Evolutionary conservation across 2,888 invertebrate species (phyloP).

Genomic region (Caenorhabditis panamensis): DNA sequence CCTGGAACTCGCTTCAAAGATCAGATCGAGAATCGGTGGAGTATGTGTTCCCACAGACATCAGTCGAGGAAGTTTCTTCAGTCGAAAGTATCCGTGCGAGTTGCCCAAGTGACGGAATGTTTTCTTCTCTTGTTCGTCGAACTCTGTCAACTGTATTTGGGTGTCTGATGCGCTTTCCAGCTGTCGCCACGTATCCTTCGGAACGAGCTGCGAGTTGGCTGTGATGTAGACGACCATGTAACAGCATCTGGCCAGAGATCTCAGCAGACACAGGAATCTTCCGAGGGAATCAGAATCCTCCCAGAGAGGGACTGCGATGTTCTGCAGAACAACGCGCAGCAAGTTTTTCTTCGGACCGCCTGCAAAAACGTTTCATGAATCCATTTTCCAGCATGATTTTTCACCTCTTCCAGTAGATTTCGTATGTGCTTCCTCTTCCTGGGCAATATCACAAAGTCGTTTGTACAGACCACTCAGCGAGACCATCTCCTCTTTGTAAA

Average conservation of each 20-base stretch:
- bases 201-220: conserved; percentile 34
- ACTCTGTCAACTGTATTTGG: conserved; percentile 43
- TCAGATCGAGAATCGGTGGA: conserved; percentile 59
- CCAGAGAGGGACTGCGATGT: conserved; percentile 41
- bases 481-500: conserved; percentile 23
- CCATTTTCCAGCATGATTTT: too few relatives aligned
- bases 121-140: conserved; percentile 57
- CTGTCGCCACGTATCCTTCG: conserved; percentile 13
- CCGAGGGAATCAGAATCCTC: conserved; percentile 44
- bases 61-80: conserved; percentile 44
- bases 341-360: conserved; percentile 59
- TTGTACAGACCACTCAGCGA: conserved; percentile 27
- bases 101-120: conserved; percentile 51
- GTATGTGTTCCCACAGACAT: conserved; percentile 52
- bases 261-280: conserved; percentile 35
- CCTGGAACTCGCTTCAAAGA: conserved; percentile 48
- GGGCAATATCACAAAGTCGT: conserved; percentile 29
- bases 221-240: conserved; percentile 50
- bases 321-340: conserved; percentile 49
- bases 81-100: conserved; percentile 52
- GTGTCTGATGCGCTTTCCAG: conserved; percentile 45
- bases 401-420: conserved; percentile 27
- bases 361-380: conserved; percentile 16
- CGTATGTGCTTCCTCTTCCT: conserved; percentile 26
- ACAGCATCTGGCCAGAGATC: conserved; percentile 29